Evolutionary conservation across 1,140 invertebrate genomes (phyloP).

Genomic region (Tetranychus urticae): DNA sequence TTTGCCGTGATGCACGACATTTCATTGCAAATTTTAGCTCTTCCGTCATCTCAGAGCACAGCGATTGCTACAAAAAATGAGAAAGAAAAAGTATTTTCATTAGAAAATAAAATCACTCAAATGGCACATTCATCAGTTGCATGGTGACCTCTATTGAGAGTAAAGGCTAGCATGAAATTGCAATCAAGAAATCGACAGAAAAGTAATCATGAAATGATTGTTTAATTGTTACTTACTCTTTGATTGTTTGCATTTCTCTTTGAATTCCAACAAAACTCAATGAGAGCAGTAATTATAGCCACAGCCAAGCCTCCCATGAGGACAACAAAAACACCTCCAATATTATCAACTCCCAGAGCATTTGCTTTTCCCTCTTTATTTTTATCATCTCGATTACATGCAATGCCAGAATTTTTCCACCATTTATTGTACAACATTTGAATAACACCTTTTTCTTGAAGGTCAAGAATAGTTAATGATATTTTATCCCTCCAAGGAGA

Average conservation of each 20-base stretch:
- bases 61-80: conserved; percentile 37
- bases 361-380: conserved; percentile 8
- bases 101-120: not conserved
- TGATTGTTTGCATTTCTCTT: not conserved
- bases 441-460: conserved; percentile 25
- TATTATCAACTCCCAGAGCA: conserved; percentile 10
- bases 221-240: not conserved
- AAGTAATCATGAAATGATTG: not conserved
- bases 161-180: not conserved
- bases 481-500: conserved; percentile 9
- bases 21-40: conserved; percentile 72
- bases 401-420: conserved; percentile 17
- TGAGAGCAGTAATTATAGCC: conserved; percentile 13
- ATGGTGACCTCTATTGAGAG: too few relatives aligned
- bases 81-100: not conserved
- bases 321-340: conserved; percentile 25
- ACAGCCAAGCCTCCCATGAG: conserved; percentile 22
- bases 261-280: conserved; percentile 12
- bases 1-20: conserved; percentile 50
- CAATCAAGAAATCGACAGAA: not conserved
- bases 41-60: conserved; percentile 83
- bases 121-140: too few relatives aligned
- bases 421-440: conserved; percentile 22
- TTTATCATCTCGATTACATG: conserved; percentile 11
- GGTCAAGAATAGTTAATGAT: conserved; percentile 23